These are phyloP conservation scores for Dasysyrphus albostriatus DNA, from an alignment of 2,888 invertebrate genomes.

Conservation along the genomic window DNA sequence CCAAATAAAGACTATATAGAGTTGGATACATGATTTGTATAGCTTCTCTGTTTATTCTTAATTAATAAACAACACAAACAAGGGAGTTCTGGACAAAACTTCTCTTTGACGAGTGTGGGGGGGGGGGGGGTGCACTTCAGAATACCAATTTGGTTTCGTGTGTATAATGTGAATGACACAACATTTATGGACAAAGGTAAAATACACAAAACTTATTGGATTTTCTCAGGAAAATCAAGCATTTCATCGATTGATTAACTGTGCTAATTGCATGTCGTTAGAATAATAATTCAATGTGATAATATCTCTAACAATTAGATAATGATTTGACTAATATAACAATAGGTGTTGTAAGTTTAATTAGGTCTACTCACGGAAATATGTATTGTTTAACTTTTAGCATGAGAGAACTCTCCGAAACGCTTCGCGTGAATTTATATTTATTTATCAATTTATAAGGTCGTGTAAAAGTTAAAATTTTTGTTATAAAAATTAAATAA, in stretches of 20 bases:
- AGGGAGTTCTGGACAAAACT: not conserved
- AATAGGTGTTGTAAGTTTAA: not conserved
- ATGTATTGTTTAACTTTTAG: no score
- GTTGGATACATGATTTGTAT: not conserved
- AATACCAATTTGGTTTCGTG: conserved; percentile 6
- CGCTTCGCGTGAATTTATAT: no score
- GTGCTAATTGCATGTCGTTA: not conserved
- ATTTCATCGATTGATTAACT: conserved; percentile 3
- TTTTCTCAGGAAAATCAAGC: not conserved
- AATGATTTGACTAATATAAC: not conserved
- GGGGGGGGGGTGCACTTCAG: not conserved
- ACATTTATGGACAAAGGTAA: not conserved
- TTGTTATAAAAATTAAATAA: no score
- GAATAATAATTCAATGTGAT: not conserved
- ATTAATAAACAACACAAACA: conserved; percentile 32
- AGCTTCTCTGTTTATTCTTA: conserved; percentile 13
- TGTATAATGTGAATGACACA: not conserved
- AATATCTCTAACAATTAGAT: not conserved
- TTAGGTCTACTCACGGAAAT: not conserved
- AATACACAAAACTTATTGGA: not conserved
- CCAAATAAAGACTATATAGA: not conserved
- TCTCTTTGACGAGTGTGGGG: not conserved
- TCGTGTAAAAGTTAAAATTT: no score
- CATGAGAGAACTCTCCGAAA: no score
- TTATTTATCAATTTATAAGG: no score